A percentile compares a stretch with the other conserved stretches of the same genome.
These are phyloP conservation scores for Tenthredo mesomela DNA, from an alignment of 2,888 invertebrate genomes.

Conservation along the genomic window DNA sequence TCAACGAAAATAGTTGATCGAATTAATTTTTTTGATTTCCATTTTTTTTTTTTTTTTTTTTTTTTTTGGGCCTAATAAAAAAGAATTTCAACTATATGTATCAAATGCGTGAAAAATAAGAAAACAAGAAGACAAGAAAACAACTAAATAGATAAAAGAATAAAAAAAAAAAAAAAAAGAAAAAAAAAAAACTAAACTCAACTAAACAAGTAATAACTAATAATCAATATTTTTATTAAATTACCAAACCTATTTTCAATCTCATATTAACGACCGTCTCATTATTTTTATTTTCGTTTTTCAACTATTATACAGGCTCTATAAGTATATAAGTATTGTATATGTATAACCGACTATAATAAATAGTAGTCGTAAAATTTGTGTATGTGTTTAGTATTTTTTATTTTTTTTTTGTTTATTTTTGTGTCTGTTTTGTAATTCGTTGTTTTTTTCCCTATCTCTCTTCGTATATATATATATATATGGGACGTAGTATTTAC, in stretches of 20 bases:
- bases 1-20: neutral
- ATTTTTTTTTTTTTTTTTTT: too few species aligned
- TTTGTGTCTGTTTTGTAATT: neutral
- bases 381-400: neutral
- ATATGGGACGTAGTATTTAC: neutral
- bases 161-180: neutral
- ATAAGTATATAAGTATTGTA: neutral
- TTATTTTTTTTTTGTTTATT: neutral
- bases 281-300: neutral
- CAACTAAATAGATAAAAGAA: too few species aligned
- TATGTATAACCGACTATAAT: conserved; percentile 2
- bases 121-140: neutral
- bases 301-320: neutral
- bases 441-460: neutral
- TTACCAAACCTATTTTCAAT: neutral
- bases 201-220: neutral
- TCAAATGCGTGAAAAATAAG: neutral
- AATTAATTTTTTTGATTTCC: too few species aligned
- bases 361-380: neutral
- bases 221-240: neutral
- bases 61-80: neutral
- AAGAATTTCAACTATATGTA: neutral
- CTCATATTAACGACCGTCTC: neutral
- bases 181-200: neutral
- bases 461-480: neutral